Conservation (phyloP, 2,888 invertebrate species). For the Bursaphelenchus okinawaensis region DNA sequence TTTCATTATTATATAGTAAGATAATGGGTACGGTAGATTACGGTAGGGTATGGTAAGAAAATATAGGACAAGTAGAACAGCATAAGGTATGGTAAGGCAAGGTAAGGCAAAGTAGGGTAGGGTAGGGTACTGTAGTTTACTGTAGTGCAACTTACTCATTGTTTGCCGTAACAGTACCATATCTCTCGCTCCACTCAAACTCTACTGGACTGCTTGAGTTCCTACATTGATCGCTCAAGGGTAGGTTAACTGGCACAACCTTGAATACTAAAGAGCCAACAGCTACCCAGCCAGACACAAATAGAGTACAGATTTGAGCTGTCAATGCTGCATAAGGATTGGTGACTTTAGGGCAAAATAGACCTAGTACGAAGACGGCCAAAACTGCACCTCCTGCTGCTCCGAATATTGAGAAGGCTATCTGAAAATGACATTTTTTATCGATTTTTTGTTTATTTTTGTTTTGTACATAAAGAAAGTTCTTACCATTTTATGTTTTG, state of each 20-base stretch:
- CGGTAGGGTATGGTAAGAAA: no score
- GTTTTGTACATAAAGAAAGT: neutral
- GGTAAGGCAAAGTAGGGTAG: no score
- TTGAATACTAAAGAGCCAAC: constrained; percentile 57
- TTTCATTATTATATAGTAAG: no score
- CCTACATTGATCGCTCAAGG: constrained; percentile 15
- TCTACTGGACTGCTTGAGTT: constrained; percentile 8
- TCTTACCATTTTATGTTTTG: neutral
- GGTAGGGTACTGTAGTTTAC: no score
- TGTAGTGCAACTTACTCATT: neutral
- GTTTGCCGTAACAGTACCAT: constrained; percentile 6
- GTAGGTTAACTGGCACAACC: constrained; percentile 27
- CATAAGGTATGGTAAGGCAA: no score
- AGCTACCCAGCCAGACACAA: constrained; percentile 74
- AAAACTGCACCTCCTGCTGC: constrained; percentile 50
- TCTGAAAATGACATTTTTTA: constrained; percentile 24
- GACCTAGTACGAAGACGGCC: constrained; percentile 43
- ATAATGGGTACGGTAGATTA: no score
- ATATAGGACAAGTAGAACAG: no score
- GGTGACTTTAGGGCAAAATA: constrained; percentile 44
- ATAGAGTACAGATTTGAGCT: constrained; percentile 68
- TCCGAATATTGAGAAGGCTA: constrained; percentile 50
- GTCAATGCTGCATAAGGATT: constrained; percentile 67
- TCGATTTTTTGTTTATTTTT: neutral
- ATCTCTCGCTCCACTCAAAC: constrained; percentile 9